Base-by-base conservation (phyloP, 2,797 vertebrate genomes). In the Coracias cyanogaster region DNA sequence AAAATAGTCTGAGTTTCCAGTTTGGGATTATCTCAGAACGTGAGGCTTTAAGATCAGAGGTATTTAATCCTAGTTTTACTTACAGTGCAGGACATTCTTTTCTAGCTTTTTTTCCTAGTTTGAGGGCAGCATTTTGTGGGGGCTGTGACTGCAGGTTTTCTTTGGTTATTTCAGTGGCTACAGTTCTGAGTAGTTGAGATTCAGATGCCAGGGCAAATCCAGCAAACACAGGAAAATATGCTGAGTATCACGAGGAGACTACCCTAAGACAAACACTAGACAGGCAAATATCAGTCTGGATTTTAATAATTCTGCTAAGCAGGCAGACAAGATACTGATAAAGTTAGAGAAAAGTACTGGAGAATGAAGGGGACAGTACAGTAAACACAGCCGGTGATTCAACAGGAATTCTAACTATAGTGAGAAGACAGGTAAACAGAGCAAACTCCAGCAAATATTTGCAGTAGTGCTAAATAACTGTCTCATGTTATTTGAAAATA, bases 361-460 rank as follows among this genome's bases (percentile, higher is more conserved):
- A 61, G 65, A 71, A 64, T 1, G 52, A 80, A 94, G 69, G 29
- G 65, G 86, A 51, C 4, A n/a, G 52, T 17, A 7, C 7, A 54
- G 51, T 67, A 85, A 92, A 55, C 28, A 52, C 0, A 19, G 51
- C n/a, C 74, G 77, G 31, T 9, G 62, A 21, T 76, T 62, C 39
- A 61, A 4, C 29, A 35, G 66, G 9, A 82, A 33, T 62, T 54
- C 37, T 70, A 28, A 46, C 17, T 24, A 9, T 0, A 2, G 12
- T 25, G 46, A 57, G 41, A 83, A 70, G 61, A 72, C 0, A 3
- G 33, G 60, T 45, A 67, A 80, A 87, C 28, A 84, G 51, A 93
- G 35, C 35, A 72, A 74, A 45, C 64, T 62, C 22, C 69, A 67
- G 70, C 54, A 90, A 91, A 80, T 91, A 82, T 85, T 89, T 94